phyloP scores from a whole-genome alignment of 2,113 vertebrate genomes.

The Anhinga rufa region DNA sequence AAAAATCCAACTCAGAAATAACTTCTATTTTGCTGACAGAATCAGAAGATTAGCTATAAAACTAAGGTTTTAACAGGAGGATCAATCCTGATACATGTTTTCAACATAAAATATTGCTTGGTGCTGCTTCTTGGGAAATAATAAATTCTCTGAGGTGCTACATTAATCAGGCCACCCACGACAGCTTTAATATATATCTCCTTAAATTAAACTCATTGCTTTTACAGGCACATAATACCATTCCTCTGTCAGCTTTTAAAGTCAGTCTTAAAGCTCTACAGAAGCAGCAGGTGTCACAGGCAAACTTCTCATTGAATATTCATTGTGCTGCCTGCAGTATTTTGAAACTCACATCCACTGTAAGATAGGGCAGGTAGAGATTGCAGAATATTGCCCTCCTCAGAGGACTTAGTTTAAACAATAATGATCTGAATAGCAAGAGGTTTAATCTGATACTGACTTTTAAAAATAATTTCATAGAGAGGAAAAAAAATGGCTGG shows the following conservation, averaged over 20 bases:
- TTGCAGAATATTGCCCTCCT: neutral
- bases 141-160: conserved; percentile 46
- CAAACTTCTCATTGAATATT: conserved; percentile 48
- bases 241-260: conserved; percentile 43
- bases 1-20: neutral
- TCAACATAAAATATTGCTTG: conserved; percentile 45
- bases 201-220: conserved; percentile 52
- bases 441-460: neutral
- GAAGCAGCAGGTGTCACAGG: conserved; percentile 11
- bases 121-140: conserved; percentile 14
- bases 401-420: neutral
- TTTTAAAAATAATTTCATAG: neutral
- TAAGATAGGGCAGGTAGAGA: neutral
- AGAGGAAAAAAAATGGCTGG: neutral
- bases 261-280: neutral
- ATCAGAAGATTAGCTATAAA: conserved; percentile 24
- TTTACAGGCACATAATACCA: conserved; percentile 35
- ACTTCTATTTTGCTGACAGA: neutral
- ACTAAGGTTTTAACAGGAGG: neutral
- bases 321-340: neutral
- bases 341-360: conserved; percentile 7
- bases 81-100: conserved; percentile 29
- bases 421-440: neutral
- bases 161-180: conserved; percentile 29
- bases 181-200: conserved; percentile 47